phyloP scores from a whole-genome alignment of 2,888 invertebrate species.

The Drosophila falleni region DNA sequence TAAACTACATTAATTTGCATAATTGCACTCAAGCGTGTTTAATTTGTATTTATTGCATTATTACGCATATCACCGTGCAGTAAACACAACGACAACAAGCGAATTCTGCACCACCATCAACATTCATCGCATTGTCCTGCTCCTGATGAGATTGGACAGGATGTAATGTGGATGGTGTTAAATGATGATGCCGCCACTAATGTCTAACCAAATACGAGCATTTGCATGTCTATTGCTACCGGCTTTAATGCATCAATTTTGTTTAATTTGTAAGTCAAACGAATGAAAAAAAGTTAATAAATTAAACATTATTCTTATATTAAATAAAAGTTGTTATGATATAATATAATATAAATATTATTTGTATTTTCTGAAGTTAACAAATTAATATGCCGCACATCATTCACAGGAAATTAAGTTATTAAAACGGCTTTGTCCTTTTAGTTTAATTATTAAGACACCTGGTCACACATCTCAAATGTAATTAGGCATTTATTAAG shows the following conservation, averaged over 20 bases:
- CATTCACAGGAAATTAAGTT: background rate
- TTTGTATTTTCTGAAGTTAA: background rate
- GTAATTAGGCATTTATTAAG: constrained; percentile 15
- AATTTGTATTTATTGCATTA: constrained; percentile 81
- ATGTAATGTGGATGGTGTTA: constrained; percentile 33
- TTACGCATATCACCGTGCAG: constrained; percentile 73
- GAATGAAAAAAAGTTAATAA: too few relatives aligned
- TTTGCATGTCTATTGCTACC: background rate
- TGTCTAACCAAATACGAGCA: constrained; percentile 17
- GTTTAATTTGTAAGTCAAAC: background rate
- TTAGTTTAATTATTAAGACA: background rate
- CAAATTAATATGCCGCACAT: background rate
- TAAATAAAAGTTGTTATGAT: background rate
- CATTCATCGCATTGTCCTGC: constrained; percentile 38
- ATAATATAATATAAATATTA: background rate
- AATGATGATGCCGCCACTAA: constrained; percentile 29
- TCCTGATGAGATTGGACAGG: constrained; percentile 35
- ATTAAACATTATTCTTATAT: background rate
- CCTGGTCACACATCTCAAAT: background rate
- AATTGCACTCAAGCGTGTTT: constrained; percentile 81
- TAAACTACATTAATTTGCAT: constrained; percentile 77
- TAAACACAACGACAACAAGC: constrained; percentile 54
- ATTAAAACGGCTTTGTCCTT: background rate
- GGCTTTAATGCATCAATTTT: constrained; percentile 1
- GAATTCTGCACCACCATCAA: constrained; percentile 18